These are phyloP conservation scores for Megalops atlanticus DNA, from an alignment of 2,113 vertebrate species.

Conservation along the genomic window DNA sequence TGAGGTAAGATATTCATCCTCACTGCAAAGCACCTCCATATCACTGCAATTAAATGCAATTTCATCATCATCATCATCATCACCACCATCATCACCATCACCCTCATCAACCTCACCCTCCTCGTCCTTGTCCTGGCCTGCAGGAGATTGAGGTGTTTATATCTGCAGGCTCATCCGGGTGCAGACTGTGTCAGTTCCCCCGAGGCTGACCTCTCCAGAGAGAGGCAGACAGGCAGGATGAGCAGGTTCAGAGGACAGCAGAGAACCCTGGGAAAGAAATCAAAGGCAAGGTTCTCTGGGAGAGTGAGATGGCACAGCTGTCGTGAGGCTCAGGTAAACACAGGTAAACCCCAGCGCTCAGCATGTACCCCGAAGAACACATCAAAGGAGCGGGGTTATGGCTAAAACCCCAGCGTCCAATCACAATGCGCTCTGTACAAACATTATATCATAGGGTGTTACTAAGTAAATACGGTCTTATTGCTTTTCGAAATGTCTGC, in stretches of 20 bases:
- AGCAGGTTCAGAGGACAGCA: not conserved
- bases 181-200: too few species aligned
- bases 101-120: not conserved
- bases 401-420: not conserved
- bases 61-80: not conserved
- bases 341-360: not conserved
- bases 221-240: not conserved
- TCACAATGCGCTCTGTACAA: not conserved
- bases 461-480: not conserved
- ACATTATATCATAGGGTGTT: not conserved
- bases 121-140: not conserved
- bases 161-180: too few species aligned
- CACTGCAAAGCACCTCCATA: too few species aligned
- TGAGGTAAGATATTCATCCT: too few species aligned
- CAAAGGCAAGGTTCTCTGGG: slow-evolving; percentile 5
- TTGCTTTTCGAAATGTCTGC: not conserved
- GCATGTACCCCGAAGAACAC: not conserved
- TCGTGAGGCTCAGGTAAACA: not conserved
- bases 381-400: not conserved
- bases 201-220: too few species aligned
- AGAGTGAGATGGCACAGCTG: too few species aligned
- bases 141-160: too few species aligned
- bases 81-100: not conserved
- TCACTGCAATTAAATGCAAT: too few species aligned
- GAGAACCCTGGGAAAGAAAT: slow-evolving; percentile 18